phyloP scores from a whole-genome alignment of 2,113 vertebrate genomes.

The Protobothrops flavoviridis region DNA sequence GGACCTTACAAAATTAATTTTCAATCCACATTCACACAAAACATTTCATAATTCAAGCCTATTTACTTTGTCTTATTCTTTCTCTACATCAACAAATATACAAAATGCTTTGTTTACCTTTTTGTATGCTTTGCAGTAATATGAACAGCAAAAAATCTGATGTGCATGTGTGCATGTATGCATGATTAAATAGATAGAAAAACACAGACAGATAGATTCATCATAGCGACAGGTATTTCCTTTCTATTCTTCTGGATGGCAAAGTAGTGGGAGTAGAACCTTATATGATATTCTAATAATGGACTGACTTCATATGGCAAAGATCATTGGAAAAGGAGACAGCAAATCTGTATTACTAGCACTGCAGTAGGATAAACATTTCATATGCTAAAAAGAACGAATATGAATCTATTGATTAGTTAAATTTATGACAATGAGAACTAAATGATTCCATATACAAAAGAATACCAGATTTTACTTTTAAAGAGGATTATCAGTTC shows the following conservation, averaged over 20 bases:
- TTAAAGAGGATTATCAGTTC: neutral
- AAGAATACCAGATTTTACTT: neutral
- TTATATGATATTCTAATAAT: neutral
- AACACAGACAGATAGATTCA: neutral
- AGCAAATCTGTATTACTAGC: neutral
- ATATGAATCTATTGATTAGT: neutral
- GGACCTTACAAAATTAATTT: neutral
- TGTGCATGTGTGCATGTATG: neutral
- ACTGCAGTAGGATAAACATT: neutral
- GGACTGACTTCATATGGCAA: neutral
- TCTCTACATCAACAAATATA: neutral
- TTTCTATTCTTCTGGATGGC: neutral
- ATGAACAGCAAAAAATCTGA: neutral
- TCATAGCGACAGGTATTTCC: neutral
- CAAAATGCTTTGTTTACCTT: neutral
- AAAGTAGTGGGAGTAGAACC: neutral
- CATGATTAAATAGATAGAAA: neutral
- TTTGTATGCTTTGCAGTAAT: neutral
- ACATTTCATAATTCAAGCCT: neutral
- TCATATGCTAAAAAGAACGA: neutral
- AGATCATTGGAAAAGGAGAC: neutral
- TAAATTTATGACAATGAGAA: neutral
- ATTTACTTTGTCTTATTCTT: neutral
- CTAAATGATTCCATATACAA: neutral
- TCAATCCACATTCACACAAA: neutral